Evolutionary conservation across 1,140 invertebrate genomes (phyloP), one percentile per base, ranked within the genome.

Genomic region (Aporrectodea caliginosa): DNA sequence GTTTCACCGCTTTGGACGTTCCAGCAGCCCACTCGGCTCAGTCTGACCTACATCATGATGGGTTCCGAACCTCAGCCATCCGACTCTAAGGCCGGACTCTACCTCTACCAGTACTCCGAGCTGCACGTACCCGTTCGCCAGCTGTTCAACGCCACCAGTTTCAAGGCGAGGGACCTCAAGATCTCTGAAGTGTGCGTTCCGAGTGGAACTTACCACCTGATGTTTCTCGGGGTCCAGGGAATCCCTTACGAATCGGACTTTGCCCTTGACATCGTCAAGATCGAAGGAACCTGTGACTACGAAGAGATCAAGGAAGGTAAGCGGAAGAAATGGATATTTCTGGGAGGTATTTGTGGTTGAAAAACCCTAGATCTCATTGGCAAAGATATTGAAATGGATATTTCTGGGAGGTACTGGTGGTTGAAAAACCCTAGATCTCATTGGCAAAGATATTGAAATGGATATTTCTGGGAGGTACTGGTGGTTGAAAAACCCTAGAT

Each of bases 191-290:
- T 76, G 16, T 76, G 75, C 31, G 75, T 43, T 0, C 75, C 75
- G 1, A 43, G 32, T 16, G 75, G 75, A 14, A 35, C 31, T 31
- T 76, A 76, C 27, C 35, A 76, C 43, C 29, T 76, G 75, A 76
- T 76, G 34, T 76, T 76, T 58, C 35, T 58, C 16, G 75, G 75
- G 2, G 75, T 76, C 2, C 75, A 76, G 35, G 75, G 75, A 35
- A n/a, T 32, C 31, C 75, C 35, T 31, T 76, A 76, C 75, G 75
- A 76, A 58, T 35, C 33, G 29, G 43, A 29, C 43, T 35, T 76
- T 76, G 75, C 75, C 2, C 75, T 76, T n/a, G 33, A 32, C 43
- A 35, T 35, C 35, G 35, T 76, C 12, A 76, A 76, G 27, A 30
- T 76, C n/a, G 27, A 35, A 2, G 34, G 35, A 1, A 27, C 1